Percentiles rank a stretch among this genome's conserved stretches.
Conservation (phyloP, 2,797 vertebrate genomes). For the Manis crassicaudata region DNA sequence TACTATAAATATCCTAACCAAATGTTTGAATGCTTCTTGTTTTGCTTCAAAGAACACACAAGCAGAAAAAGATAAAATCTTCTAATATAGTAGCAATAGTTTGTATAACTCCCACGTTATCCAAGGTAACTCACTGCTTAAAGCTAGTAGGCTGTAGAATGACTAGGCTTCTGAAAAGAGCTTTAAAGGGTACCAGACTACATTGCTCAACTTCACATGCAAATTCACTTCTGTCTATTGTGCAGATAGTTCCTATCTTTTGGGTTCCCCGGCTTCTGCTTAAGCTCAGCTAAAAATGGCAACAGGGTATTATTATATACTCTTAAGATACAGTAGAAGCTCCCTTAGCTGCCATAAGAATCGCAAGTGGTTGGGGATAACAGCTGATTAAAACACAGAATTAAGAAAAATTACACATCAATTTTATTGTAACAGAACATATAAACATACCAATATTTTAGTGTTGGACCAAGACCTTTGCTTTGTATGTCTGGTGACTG, state of each 20-base stretch:
- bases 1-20: conserved; percentile 58
- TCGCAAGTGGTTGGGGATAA: background rate
- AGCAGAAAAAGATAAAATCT: conserved; percentile 14
- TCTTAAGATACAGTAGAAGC: conserved; percentile 47
- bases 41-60: conserved; percentile 59
- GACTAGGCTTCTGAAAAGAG: conserved; percentile 40
- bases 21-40: conserved; percentile 21
- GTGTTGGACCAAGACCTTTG: background rate
- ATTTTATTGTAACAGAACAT: background rate
- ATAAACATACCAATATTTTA: conserved; percentile 4
- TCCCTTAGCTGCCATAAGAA: conserved; percentile 66
- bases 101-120: background rate
- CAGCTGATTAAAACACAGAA: conserved; percentile 12
- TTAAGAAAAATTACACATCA: conserved; percentile 47
- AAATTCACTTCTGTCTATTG: conserved; percentile 35
- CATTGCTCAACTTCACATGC: conserved; percentile 18
- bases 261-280: conserved; percentile 11
- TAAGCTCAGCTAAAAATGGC: conserved; percentile 25
- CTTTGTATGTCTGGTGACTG: background rate
- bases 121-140: conserved; percentile 26
- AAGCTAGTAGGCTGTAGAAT: background rate
- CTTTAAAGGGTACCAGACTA: background rate
- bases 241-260: background rate
- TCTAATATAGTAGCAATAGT: conserved; percentile 3
- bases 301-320: background rate